Conservation (phyloP, 2,797 vertebrate species). For the Ceryle rudis region DNA sequence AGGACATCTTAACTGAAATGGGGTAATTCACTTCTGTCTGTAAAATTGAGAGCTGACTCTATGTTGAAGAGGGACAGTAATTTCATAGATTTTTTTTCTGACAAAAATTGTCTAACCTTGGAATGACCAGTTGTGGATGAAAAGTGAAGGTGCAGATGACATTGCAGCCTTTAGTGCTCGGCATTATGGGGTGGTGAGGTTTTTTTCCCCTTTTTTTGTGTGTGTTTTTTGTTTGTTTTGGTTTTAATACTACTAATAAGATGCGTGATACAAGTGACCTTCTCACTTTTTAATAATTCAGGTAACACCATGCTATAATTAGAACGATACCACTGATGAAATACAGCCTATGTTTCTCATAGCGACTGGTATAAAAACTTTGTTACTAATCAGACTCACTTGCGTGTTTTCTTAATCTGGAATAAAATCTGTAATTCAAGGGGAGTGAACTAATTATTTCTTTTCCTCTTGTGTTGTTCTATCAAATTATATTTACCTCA, state of each 20-base stretch:
- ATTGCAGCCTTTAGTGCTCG: background rate
- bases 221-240: background rate
- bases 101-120: background rate
- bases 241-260: background rate
- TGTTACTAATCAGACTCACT: background rate
- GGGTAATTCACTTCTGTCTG: background rate
- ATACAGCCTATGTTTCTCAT: background rate
- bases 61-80: background rate
- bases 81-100: background rate
- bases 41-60: background rate
- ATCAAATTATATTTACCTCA: background rate
- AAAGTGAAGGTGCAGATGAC: background rate
- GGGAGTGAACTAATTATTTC: background rate
- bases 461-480: background rate
- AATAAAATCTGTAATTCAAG: background rate
- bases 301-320: background rate
- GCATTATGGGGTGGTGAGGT: no score
- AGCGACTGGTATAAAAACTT: background rate
- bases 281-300: background rate
- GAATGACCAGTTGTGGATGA: background rate
- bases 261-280: background rate
- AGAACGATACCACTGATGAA: background rate
- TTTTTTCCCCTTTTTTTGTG: background rate
- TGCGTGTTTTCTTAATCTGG: background rate
- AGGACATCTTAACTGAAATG: background rate